A percentile compares a stretch with the other conserved stretches of the same genome.
Evolutionary conservation across 2,888 invertebrate genomes (phyloP).

Genomic region (Strigamia maritima): DNA sequence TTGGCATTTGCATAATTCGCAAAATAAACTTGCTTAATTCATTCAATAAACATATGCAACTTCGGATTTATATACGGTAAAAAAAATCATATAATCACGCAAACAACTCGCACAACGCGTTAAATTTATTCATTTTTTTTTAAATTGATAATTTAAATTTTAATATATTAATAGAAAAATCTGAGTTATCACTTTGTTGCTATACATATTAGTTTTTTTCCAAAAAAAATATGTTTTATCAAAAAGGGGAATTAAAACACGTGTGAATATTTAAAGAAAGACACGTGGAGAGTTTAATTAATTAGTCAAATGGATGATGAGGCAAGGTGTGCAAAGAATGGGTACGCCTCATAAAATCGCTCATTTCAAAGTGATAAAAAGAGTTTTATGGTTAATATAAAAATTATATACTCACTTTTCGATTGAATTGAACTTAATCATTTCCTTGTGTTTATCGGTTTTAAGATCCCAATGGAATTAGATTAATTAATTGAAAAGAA

Average conservation of each 20-base stretch:
- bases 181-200: not conserved
- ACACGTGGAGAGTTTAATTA: not conserved
- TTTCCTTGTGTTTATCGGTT: slow-evolving; percentile 6
- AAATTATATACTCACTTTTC: not conserved
- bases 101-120: not conserved
- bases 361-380: slow-evolving; percentile 11
- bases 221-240: not conserved
- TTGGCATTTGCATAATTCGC: not conserved
- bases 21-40: not conserved
- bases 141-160: not conserved
- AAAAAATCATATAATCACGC: not conserved
- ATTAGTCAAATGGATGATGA: slow-evolving; percentile 9
- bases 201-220: not conserved
- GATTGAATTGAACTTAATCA: not conserved
- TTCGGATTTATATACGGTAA: not conserved
- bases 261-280: slow-evolving; percentile 18
- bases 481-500: not conserved
- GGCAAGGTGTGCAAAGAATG: slow-evolving; percentile 19
- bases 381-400: slow-evolving; percentile 2
- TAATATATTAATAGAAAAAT: not conserved
- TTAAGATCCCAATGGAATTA: not conserved
- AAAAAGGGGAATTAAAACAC: not conserved
- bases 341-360: not conserved
- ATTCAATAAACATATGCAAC: not conserved
- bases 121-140: not conserved